Evolutionary conservation across 2,888 invertebrate species (phyloP), one percentile per base, ranked within the genome.

Genomic region (Caenorhabditis sp.): DNA sequence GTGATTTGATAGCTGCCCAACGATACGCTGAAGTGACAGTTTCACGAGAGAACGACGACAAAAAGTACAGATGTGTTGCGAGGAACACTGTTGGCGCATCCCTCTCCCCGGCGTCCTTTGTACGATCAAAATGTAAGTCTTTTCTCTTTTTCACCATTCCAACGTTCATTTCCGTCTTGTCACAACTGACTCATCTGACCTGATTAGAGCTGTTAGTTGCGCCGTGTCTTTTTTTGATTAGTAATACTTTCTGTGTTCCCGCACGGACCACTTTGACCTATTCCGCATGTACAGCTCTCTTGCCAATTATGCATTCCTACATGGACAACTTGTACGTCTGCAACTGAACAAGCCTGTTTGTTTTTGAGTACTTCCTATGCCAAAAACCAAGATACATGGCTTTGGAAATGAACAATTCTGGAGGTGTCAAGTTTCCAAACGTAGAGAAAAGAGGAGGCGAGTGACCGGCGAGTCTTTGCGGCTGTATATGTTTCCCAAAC

Each of bases 41-140:
- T 22, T 40, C 61, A 8, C 76, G 76, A 53, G 20, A 51, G 28
- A 78, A 72, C 53, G 77, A 82, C 55, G 24, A 40, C 18, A 61
- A 67, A 18, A 89, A 90, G 4, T 93, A 93, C 84, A 90, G 92
- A 6, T 93, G 93, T 86, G 89, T 93, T 11, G 93, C 93, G 15
- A 90, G 92, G 80, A 93, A 93, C 87, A 89, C 88, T 70, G 92
- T 92, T 40, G 93, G 93, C 1, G 85, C 87, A 18, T 50, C 72
- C 4, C 72, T 82, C 18, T 77, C 78, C n/a, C 51, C 78, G 15
- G 44, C 78, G 6, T 69, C 50, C 18, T n/a, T 51, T 50, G 78
- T 82, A 28, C 53, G 50, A 44, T 56, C 78, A 37, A 77, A 78
- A 44, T 82, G 82, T 82, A 26, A 72, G 82, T 72, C 4, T 37